These are phyloP conservation scores for Cardinalis cardinalis DNA, from an alignment of 2,113 vertebrate genomes.

Conservation along the genomic window DNA sequence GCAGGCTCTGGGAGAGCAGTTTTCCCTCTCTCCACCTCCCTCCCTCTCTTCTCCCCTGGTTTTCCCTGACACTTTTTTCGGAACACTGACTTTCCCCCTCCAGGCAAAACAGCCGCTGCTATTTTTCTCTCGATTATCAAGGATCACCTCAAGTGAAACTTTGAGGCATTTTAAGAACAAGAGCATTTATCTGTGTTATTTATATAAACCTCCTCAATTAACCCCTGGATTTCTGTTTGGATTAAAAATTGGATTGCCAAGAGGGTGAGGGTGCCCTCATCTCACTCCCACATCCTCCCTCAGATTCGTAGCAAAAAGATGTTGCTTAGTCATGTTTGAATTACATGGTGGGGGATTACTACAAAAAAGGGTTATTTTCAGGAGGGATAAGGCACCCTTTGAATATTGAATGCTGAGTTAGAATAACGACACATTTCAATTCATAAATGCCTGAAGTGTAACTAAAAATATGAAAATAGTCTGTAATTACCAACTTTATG, in stretches of 20 bases:
- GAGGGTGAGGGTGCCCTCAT: not conserved
- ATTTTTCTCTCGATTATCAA: constrained; percentile 59
- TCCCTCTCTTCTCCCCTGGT: not conserved
- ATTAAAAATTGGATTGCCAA: not conserved
- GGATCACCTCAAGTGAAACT: constrained; percentile 61
- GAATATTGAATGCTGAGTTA: not conserved
- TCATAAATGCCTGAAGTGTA: not conserved
- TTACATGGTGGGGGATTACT: not conserved
- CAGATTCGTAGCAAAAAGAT: not conserved
- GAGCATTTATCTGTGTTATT: constrained; percentile 46
- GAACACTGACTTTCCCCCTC: constrained; percentile 62
- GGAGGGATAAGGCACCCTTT: not conserved
- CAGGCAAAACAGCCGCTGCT: constrained; percentile 52
- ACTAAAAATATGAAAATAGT: not conserved
- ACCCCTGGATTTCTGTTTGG: constrained; percentile 2
- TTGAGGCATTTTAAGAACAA: constrained; percentile 53
- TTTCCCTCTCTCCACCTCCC: not conserved
- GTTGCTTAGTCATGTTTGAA: constrained; percentile 24
- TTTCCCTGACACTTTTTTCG: constrained; percentile 53
- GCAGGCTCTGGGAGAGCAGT: not conserved
- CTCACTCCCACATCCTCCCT: not conserved
- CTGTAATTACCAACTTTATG: not conserved
- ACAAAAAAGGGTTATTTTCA: not conserved
- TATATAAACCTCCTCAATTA: constrained; percentile 25
- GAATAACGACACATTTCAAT: not conserved